Base-by-base conservation (phyloP, 2,888 invertebrate species). In the Agapostemon virescens region DNA sequence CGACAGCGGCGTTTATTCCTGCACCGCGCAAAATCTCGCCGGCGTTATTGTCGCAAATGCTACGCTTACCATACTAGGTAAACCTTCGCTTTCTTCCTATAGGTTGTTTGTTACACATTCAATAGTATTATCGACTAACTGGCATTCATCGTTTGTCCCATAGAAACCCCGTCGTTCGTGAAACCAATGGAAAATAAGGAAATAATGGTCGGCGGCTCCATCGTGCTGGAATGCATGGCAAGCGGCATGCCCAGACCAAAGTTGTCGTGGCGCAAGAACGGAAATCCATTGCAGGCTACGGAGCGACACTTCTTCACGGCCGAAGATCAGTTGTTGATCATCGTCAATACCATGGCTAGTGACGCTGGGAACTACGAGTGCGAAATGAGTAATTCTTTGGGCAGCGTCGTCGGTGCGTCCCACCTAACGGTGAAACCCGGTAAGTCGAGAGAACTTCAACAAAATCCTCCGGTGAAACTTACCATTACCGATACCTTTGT, bases 1-100 rank as follows among this genome's bases (percentile, higher is more conserved):
- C 49, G 99, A 99, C 91, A 96, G 97, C 93, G 99, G 99, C 0
- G 94, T 97, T 42, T 99, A 99, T 91, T 98, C 97, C 70, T 99
- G 98, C 93, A 98, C 96, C 11, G 99, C 98, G 0, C 95, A 96
- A 89, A 99, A 98, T 93, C 95, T 96, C 63, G 98, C 98, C 20
- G 99, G 98, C 0, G 95, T 95, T 73, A 96, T 98, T 55, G 95
- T 96, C 85, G 96, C 97, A 2, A 98, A 98, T 93, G 97, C 97
- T 33, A 96, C 97, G 26, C 94, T 98, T 40, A 95, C 96, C 84
- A 97, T 98, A 74, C 93, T 95, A 85, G 94, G 94, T 94, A 90
- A 72, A 26, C 26, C 52, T 40, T n/a, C 17, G 6, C 5, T 55
- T 55, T 26, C 17, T 15, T 17, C 2, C 17, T 15, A 55, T 15